Conservation (phyloP, 2,113 vertebrate species). For the Scatophagus argus region DNA sequence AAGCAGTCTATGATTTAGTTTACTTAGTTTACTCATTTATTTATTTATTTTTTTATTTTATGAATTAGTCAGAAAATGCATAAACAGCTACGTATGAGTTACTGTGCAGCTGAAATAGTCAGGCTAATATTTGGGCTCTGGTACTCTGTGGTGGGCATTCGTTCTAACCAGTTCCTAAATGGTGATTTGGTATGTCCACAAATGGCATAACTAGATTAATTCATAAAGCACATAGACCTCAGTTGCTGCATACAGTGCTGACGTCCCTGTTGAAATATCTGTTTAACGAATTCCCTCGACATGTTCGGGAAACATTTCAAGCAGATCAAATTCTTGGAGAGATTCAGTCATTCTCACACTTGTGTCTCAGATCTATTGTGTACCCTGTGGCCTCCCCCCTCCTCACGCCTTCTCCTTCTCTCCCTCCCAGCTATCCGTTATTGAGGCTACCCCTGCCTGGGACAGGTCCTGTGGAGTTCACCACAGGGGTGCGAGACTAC, state of each 20-base stretch:
- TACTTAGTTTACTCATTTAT: too few relatives aligned
- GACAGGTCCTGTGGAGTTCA: constrained; percentile 95
- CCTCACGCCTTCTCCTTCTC: neutral
- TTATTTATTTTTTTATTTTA: neutral
- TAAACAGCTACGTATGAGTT: neutral
- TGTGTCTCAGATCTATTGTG: neutral
- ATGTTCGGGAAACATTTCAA: too few relatives aligned
- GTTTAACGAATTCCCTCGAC: neutral
- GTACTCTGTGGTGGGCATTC: neutral
- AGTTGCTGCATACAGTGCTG: too few relatives aligned
- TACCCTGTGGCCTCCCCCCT: neutral
- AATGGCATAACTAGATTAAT: neutral
- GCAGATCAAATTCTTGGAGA: neutral
- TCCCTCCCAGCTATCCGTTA: constrained; percentile 88
- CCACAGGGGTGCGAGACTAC: constrained; percentile 92
- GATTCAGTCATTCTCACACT: neutral
- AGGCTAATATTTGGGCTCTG: neutral
- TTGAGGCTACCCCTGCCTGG: constrained; percentile 95
- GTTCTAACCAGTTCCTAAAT: neutral
- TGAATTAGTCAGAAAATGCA: neutral
- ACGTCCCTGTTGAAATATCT: too few relatives aligned
- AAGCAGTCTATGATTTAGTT: neutral
- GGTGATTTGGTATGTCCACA: neutral
- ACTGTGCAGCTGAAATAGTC: neutral
- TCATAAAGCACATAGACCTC: too few relatives aligned